Evolutionary conservation across 2,888 invertebrate species (phyloP).

Genomic region (Lymantria dispar): DNA sequence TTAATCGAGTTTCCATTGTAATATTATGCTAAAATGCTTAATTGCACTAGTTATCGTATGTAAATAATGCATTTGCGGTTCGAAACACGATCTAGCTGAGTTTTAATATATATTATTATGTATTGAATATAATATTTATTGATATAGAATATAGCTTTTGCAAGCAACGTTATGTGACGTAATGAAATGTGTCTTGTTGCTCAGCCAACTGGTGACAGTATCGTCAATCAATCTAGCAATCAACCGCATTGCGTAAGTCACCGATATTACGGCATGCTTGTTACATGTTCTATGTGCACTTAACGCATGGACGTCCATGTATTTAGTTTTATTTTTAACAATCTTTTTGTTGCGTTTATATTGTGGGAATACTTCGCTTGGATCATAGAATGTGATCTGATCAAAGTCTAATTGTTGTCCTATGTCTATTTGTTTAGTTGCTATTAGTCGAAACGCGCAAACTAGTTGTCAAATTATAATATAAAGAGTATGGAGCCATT

Average conservation of each 20-base stretch:
- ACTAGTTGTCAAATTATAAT: constrained; percentile 17
- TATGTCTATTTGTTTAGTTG: constrained; percentile 22
- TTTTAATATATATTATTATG: constrained; percentile 35
- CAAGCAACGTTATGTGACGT: constrained; percentile 73
- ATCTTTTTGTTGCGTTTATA: constrained; percentile 36
- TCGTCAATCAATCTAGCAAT: constrained; percentile 95
- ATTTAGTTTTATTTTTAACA: constrained; percentile 35
- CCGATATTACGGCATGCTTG: constrained; percentile 63
- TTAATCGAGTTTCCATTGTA: too few species aligned
- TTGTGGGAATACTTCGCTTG: constrained; percentile 12
- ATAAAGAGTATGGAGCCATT: background rate
- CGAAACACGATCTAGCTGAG: constrained; percentile 19
- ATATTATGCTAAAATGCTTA: background rate
- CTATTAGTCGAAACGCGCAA: constrained; percentile 20
- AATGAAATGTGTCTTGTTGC: constrained; percentile 79
- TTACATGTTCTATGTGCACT: constrained; percentile 60
- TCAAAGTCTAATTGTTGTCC: constrained; percentile 7
- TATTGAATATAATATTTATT: constrained; percentile 37
- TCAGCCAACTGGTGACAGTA: constrained; percentile 96
- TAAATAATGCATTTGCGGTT: constrained; percentile 32
- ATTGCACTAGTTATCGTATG: constrained; percentile 4
- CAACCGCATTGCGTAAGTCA: constrained; percentile 96
- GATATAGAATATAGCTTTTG: constrained; percentile 51
- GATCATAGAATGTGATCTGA: constrained; percentile 4
- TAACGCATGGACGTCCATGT: constrained; percentile 65